phyloP scores from a whole-genome alignment of 1,140 invertebrate species.

The Neomicropteryx cornuta region DNA sequence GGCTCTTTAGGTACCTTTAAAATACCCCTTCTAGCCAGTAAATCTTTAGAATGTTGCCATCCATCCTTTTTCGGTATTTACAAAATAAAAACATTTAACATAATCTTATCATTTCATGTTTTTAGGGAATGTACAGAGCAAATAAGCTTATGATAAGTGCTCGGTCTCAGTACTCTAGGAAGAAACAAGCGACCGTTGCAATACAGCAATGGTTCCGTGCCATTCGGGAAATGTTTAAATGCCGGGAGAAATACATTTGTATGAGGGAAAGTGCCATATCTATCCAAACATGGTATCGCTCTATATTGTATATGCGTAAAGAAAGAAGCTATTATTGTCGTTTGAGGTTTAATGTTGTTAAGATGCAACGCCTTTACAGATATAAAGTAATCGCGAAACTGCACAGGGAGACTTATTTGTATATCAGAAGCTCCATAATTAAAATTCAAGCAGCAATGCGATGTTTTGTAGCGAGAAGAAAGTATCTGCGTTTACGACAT shows the following conservation, averaged over 20 bases:
- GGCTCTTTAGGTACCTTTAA: conserved; percentile 26
- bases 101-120: too few relatives aligned
- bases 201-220: conserved; percentile 44
- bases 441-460: conserved; percentile 28
- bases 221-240: conserved; percentile 19
- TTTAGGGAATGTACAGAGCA: conserved; percentile 35
- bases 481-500: conserved; percentile 19
- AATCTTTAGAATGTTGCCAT: too few relatives aligned
- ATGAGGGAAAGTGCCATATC: conserved; percentile 10
- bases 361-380: conserved; percentile 19
- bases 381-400: conserved; percentile 4
- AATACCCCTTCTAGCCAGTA: conserved; percentile 19
- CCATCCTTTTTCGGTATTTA: too few relatives aligned
- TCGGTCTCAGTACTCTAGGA: conserved; percentile 25
- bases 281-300: conserved; percentile 22
- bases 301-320: conserved; percentile 20
- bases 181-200: conserved; percentile 23
- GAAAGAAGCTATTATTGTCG: conserved; percentile 17
- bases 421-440: conserved; percentile 19
- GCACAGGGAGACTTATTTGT: conserved; percentile 21
- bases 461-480: conserved; percentile 20
- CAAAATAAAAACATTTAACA: too few relatives aligned
- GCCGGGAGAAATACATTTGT: conserved; percentile 12
- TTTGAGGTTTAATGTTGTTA: conserved; percentile 11
- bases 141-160: conserved; percentile 21